Base-by-base conservation (phyloP, 2,888 invertebrate genomes). In the Papilio elwesi region DNA sequence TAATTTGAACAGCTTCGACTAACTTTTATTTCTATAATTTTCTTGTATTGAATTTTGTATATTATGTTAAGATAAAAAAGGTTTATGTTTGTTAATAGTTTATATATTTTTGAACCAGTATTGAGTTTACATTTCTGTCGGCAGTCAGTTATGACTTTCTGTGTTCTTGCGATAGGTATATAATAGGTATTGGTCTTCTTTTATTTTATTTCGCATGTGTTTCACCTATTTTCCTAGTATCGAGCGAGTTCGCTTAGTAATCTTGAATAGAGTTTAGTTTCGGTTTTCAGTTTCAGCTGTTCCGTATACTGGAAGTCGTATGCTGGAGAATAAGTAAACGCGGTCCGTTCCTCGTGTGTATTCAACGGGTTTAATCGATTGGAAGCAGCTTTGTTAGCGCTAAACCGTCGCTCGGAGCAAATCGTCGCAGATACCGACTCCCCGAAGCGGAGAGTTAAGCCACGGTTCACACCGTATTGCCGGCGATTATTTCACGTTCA, bases 341-440 rank as follows among this genome's bases (percentile, higher is more conserved):
- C 66, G 67, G 67, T 67, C 62, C 71, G 67, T 62, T 62, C 59
- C 71, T 68, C 53, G 72, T 68, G 68, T 72, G 64, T 72, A 68
- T 72, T 72, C 68, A 72, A 72, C 68, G 68, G 15, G 68, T 64
- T 68, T 68, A 72, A 72, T 68, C 64, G 72, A 64, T 64, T 55
- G 68, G 72, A 72, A 72, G 47, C 72, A 55, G 72, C 68, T 72
- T 68, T 72, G 68, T 68, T 72, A 72, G 55, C 53, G 68, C 55
- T 72, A 68, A 72, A 72, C 49, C 72, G 68, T 72, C 63, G 67
- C 64, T 64, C 47, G 15, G 64, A 64, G 72, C 64, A 51, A 68
- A 72, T 64, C 68, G 72, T 68, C 53, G 68, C 55, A 72, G 72
- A 72, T 71, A 67, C 52, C 62, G 63, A 47, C 10, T 59, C 67